Percentiles rank a stretch among this genome's conserved stretches.
phyloP scores from a whole-genome alignment of 2,797 vertebrate genomes.

The Sparus aurata region DNA sequence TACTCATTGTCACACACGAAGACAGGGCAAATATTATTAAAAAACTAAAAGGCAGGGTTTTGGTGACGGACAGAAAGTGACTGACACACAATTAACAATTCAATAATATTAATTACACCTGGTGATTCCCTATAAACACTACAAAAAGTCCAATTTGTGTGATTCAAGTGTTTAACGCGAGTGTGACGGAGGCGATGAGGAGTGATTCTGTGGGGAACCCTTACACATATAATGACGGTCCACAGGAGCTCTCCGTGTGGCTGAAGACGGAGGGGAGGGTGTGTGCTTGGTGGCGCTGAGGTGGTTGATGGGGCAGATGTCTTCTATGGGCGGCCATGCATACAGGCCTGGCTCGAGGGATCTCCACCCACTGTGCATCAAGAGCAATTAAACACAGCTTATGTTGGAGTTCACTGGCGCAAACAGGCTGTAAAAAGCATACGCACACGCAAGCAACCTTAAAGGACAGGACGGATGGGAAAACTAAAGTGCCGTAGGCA shows the following conservation, averaged over 20 bases:
- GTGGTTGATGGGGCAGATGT: constrained; percentile 71
- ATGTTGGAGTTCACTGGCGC: constrained; percentile 58
- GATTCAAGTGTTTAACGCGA: constrained; percentile 55
- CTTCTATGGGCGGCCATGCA: constrained; percentile 69
- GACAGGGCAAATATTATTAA: background rate
- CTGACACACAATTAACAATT: constrained; percentile 42
- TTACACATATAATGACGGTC: constrained; percentile 54
- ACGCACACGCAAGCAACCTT: constrained; percentile 56
- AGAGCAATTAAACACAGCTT: constrained; percentile 76
- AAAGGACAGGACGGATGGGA: constrained; percentile 52
- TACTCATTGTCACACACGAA: background rate
- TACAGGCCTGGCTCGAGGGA: constrained; percentile 66
- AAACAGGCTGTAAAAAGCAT: constrained; percentile 65
- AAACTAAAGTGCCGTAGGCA: constrained; percentile 25
- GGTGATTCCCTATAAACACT: constrained; percentile 45
- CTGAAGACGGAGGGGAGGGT: background rate
- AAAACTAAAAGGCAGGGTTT: background rate
- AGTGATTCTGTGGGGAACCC: constrained; percentile 54
- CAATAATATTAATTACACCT: constrained; percentile 49
- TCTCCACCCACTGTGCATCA: constrained; percentile 69
- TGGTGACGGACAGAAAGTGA: constrained; percentile 1
- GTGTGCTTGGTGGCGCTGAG: constrained; percentile 60
- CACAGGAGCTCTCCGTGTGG: constrained; percentile 38
- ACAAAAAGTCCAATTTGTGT: constrained; percentile 49
- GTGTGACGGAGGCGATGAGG: constrained; percentile 42